Evolutionary conservation across 2,888 invertebrate species (phyloP).

Genomic region (Noctua comes): DNA sequence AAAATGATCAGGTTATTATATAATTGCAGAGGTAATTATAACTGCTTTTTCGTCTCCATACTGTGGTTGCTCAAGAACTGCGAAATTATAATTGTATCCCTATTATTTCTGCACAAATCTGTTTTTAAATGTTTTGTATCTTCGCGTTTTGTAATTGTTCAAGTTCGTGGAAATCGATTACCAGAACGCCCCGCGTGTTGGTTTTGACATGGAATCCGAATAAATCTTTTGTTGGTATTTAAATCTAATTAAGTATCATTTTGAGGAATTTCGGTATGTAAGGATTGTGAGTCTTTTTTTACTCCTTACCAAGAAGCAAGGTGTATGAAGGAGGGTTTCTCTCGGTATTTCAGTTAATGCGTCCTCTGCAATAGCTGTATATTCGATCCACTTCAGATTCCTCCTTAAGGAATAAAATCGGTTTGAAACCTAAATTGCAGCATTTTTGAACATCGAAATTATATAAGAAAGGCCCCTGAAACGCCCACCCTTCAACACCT

Average conservation of each 20-base stretch:
- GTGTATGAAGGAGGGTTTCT: neutral
- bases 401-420: neutral
- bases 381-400: neutral
- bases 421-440: neutral
- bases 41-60: neutral
- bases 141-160: conserved; percentile 37
- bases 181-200: conserved; percentile 19
- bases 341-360: neutral
- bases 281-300: neutral
- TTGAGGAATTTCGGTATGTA: conserved; percentile 13
- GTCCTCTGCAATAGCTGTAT: neutral
- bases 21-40: neutral
- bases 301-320: neutral
- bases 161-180: conserved; percentile 60
- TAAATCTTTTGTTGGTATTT: conserved; percentile 34
- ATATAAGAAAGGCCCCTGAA: neutral
- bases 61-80: neutral
- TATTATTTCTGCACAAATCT: conserved; percentile 38
- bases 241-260: conserved; percentile 24
- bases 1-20: neutral
- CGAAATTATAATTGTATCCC: conserved; percentile 21
- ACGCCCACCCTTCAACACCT: neutral
- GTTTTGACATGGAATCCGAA: conserved; percentile 31
- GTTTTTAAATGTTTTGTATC: conserved; percentile 44
- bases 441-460: neutral